phyloP scores from a whole-genome alignment of 1,140 invertebrate genomes.

The Eupeodes corollae region DNA sequence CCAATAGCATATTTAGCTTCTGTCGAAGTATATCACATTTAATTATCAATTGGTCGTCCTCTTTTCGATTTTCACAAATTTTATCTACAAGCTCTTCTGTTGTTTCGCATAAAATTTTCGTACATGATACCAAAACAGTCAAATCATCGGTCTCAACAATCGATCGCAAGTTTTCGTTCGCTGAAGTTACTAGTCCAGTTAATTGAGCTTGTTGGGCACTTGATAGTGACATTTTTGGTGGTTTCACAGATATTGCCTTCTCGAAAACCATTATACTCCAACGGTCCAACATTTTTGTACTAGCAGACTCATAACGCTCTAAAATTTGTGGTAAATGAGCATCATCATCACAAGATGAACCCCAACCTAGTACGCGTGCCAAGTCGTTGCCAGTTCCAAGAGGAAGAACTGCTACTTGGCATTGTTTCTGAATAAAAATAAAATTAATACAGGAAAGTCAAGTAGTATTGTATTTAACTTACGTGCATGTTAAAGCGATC shows the following conservation, averaged over 20 bases:
- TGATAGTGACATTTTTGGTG: slow-evolving; percentile 45
- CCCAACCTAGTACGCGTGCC: slow-evolving; percentile 90
- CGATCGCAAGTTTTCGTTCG: slow-evolving; percentile 71
- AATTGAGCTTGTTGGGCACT: slow-evolving; percentile 42
- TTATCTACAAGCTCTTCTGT: slow-evolving; percentile 64
- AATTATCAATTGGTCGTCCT: slow-evolving; percentile 49
- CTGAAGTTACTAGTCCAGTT: slow-evolving; percentile 64
- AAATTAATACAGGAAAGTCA: neutral
- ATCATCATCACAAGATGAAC: slow-evolving; percentile 88
- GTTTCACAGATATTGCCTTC: slow-evolving; percentile 51
- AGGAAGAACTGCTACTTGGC: slow-evolving; percentile 83
- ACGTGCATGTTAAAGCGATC: slow-evolving; percentile 87
- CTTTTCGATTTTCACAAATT: slow-evolving; percentile 45
- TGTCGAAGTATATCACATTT: slow-evolving; percentile 66
- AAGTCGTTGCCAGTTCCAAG: slow-evolving; percentile 93
- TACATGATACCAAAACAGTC: slow-evolving; percentile 58
- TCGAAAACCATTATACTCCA: slow-evolving; percentile 92
- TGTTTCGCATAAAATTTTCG: slow-evolving; percentile 72
- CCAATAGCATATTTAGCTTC: slow-evolving; percentile 63
- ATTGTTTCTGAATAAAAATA: slow-evolving; percentile 58
- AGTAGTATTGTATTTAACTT: slow-evolving; percentile 38
- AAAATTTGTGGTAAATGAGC: slow-evolving; percentile 82
- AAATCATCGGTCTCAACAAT: slow-evolving; percentile 80
- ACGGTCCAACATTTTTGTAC: slow-evolving; percentile 91
- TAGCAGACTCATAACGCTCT: slow-evolving; percentile 86